Evolutionary conservation across 2,797 vertebrate genomes (phyloP).

Genomic region (Ctenopoma kingsleyae): DNA sequence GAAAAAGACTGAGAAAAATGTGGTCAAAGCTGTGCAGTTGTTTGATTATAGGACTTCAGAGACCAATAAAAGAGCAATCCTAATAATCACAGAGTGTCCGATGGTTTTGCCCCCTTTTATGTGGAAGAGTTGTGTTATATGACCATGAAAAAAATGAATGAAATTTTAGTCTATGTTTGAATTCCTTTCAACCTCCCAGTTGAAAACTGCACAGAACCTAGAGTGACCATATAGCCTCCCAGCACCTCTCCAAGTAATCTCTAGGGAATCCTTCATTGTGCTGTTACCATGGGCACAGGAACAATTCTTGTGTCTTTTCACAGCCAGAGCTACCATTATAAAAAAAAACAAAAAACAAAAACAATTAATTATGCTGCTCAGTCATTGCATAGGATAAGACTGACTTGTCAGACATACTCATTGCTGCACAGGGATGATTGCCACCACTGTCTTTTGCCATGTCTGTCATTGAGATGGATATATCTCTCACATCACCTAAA

Average conservation of each 20-base stretch:
- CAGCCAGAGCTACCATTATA: constrained; percentile 22
- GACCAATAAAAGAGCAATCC: constrained; percentile 11
- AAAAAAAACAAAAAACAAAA: constrained; percentile 17
- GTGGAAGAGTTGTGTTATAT: not conserved
- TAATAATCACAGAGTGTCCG: constrained; percentile 14
- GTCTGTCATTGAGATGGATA: constrained; percentile 28
- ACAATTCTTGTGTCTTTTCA: constrained; percentile 22
- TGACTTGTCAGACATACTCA: constrained; percentile 6
- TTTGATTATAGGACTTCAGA: constrained; percentile 23
- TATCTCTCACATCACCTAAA: constrained; percentile 14
- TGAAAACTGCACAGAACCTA: constrained; percentile 42
- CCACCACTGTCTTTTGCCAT: constrained; percentile 28
- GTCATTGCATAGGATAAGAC: constrained; percentile 26
- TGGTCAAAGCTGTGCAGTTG: constrained; percentile 2
- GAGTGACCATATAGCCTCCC: constrained; percentile 43
- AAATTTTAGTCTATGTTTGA: constrained; percentile 35
- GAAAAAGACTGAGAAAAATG: constrained; percentile 15
- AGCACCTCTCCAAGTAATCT: constrained; percentile 44
- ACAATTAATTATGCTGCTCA: constrained; percentile 9
- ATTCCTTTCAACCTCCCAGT: constrained; percentile 46
- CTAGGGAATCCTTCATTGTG: constrained; percentile 52
- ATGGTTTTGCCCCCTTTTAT: not conserved
- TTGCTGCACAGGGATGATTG: constrained; percentile 21
- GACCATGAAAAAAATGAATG: constrained; percentile 17
- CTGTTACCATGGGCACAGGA: constrained; percentile 63